Evolutionary conservation across 2,113 vertebrate species (phyloP), one percentile per base, ranked within the genome.

Genomic region (Arothron firmamentum): DNA sequence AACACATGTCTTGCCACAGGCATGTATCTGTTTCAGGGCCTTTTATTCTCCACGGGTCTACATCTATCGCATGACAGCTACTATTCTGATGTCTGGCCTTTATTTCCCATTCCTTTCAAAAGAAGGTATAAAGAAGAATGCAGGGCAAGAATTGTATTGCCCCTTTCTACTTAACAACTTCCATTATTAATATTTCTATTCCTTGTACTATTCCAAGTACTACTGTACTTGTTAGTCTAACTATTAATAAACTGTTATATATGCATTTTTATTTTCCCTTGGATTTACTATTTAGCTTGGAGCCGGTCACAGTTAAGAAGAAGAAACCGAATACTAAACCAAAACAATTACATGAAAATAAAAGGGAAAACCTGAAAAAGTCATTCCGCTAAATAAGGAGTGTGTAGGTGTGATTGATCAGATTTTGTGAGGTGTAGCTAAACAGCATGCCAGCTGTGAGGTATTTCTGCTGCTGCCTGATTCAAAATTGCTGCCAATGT

Each of bases 1-100:
- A 62, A 78, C 59, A 62, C 19, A 74, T 77, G 65, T 57, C 41
- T 65, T 0, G 62, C 83, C 59, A 49, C 41, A 43, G 78, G 78
- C 67, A 20, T 59, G 47, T 55, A 23, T n/a, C 42, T 72, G 49
- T 11, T 62, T 41, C 11, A 46, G 23, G 41, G 43, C 31, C 31
- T 17, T 31, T 53, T 2, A 2, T 56, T 62, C 48, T 23, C 38
- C 65, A 25, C 25, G 56, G 49, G 51, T 63, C 45, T 69, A 51
- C 54, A 61, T 61, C 67, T 66, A 62, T 19, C n/a, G 52, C 55
- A 34, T 69, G 71, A 79, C 57, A 71, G 68, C 20, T 21, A 50
- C 5, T 25, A 25, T 25, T 25, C 25, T 25, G 25, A 25, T 25
- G 25, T 25, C 25, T 25, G 25, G 3, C 25, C 25, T 28, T 28